phyloP scores from a whole-genome alignment of 2,113 vertebrate species.

The Falcunculus frontatus region DNA sequence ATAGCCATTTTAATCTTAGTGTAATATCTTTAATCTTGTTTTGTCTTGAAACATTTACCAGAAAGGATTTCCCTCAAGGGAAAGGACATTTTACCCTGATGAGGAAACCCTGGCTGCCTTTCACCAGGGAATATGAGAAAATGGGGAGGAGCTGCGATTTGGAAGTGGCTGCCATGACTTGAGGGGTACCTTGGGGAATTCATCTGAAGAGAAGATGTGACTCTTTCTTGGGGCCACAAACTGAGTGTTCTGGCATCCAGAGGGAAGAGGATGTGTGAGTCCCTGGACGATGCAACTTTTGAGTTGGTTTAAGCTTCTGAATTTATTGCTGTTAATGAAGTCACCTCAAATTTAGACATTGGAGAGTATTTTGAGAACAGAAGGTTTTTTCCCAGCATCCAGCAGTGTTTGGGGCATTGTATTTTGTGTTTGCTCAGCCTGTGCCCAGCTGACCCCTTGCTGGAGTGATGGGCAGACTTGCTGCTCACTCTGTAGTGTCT shows the following conservation, averaged over 20 bases:
- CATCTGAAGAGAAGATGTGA: not conserved
- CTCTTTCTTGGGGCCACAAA: not conserved
- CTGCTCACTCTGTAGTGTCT: not conserved
- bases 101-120: not conserved
- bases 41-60: slow-evolving; percentile 24
- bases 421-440: not conserved
- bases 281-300: not conserved
- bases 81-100: not conserved
- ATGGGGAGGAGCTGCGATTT: not conserved
- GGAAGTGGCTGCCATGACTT: not conserved
- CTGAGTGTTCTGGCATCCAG: not conserved
- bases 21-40: slow-evolving; percentile 16
- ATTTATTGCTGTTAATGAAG: not conserved
- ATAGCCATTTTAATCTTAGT: not conserved
- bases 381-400: not conserved
- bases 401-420: not conserved
- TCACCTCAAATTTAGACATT: not conserved
- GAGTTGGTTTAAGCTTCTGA: not conserved
- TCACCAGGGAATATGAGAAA: not conserved
- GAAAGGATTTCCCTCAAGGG: not conserved
- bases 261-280: not conserved
- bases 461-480: not conserved
- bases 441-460: not conserved
- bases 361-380: not conserved
- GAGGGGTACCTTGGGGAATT: not conserved